A percentile compares a stretch with the other conserved stretches of the same genome.
phyloP scores from a whole-genome alignment of 35 echinoderm and acorn worm species.

The Holothuria glaberrima region DNA sequence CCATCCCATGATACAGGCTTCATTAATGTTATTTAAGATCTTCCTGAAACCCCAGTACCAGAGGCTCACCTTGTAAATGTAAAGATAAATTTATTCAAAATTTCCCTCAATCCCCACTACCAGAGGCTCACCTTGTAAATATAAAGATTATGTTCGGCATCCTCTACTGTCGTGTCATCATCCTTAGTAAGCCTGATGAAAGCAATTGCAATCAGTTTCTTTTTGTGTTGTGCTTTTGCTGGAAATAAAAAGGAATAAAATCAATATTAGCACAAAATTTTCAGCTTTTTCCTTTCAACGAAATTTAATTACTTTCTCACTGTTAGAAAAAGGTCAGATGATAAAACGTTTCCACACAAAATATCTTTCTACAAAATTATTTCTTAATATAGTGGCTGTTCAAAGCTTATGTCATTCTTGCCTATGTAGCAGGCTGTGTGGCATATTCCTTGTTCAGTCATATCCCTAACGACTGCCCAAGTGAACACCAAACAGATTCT shows the following conservation, averaged over 20 bases:
- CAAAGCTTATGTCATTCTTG: no score
- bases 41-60: background rate
- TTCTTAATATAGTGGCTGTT: no score
- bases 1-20: background rate
- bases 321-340: no score
- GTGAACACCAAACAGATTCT: no score
- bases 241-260: background rate
- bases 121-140: constrained; percentile 80
- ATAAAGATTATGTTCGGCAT: constrained; percentile 72
- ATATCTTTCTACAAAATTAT: no score
- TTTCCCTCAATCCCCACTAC: background rate
- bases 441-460: no score
- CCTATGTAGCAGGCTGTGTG: no score
- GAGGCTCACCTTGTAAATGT: constrained; percentile 83
- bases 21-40: no score
- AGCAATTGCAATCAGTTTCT: constrained; percentile 78
- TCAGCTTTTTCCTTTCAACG: no score
- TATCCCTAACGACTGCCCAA: no score
- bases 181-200: constrained; percentile 87
- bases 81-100: constrained; percentile 35
- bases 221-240: constrained; percentile 29
- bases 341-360: no score
- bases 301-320: no score
- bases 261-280: background rate
- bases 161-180: constrained; percentile 81